Base-by-base conservation (phyloP, 2,888 invertebrate species). In the Lycia hirtaria region DNA sequence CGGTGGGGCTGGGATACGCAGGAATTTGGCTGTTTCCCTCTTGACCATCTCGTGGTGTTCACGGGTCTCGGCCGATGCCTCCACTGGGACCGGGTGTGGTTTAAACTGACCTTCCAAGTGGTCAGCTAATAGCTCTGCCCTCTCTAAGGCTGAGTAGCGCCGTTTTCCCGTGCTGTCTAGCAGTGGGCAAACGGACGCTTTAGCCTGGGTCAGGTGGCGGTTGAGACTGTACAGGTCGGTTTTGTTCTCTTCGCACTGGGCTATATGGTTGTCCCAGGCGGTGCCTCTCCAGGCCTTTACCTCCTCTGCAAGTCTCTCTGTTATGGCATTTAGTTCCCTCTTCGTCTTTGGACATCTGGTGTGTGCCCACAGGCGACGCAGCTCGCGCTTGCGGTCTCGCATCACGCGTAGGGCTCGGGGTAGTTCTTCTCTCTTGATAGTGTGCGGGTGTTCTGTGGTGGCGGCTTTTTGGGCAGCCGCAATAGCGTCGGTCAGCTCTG, bases 151-250 rank as follows among this genome's bases (percentile, higher is more conserved):
- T 1, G 38, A 6, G 7, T 40, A 40, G 2, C 22, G 22, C 7
- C 38, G n/a, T 2, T 14, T 9, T 5, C 38, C 38, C 0, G 38
- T 14, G 12, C 17, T 10, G 10, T 40, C 38, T 6, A 22, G 7
- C 12, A 30, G 19, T 0, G 44, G 30, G 44, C 44, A 44, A 0
- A 44, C 44, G 0, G 30, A 5, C 6, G 17, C 1, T 19, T 30
- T 30, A 0, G 44, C 44, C 4, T 10, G 7, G 4, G 44, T 44
- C n/a, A 30, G 30, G 2, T 6, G 6, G 1, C 30, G 15, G n/a
- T 44, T 44, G 17, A 44, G 28, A 7, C 3, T 17, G 44, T 44
- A 26, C 19, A 44, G 44, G 3, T 5, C 19, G 9, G 30, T 44
- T n/a, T 4, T 26, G 26, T 41, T 1, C 4, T 26, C 41, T 0